Conservation (phyloP, 2,797 vertebrate genomes). For the Mormyrus proboscirostris region DNA sequence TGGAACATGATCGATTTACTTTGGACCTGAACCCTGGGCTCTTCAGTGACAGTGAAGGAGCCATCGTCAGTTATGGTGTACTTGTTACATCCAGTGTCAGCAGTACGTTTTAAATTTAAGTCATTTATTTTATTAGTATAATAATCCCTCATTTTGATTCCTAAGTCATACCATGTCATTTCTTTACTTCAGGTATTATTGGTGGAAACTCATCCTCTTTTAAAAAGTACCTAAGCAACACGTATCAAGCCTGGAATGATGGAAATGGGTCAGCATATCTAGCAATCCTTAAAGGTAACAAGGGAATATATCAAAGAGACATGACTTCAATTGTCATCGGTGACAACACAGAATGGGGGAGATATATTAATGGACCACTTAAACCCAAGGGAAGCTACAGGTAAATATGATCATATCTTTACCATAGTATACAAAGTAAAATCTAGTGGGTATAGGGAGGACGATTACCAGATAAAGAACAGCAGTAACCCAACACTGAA, state of each 20-base stretch:
- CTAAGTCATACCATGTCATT: neutral
- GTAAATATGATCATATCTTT: neutral
- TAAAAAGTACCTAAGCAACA: neutral
- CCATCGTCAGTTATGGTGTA: constrained; percentile 10
- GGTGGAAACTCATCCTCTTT: neutral
- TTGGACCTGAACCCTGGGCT: neutral
- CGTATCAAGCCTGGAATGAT: constrained; percentile 32
- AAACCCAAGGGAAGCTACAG: neutral
- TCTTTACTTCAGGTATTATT: neutral
- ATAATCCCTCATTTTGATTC: neutral
- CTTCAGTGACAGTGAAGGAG: neutral
- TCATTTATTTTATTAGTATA: neutral
- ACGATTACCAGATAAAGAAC: neutral
- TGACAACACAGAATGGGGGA: neutral
- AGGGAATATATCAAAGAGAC: neutral
- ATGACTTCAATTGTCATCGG: neutral
- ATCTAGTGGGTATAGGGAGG: neutral
- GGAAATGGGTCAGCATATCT: neutral
- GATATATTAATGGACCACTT: constrained; percentile 15
- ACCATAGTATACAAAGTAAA: neutral
- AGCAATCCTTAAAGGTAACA: neutral
- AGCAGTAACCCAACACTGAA: neutral
- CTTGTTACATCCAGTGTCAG: neutral
- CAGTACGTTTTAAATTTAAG: neutral
- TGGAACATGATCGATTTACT: neutral